Conservation (phyloP, 2,113 vertebrate species). For the Marmota flaviventris region DNA sequence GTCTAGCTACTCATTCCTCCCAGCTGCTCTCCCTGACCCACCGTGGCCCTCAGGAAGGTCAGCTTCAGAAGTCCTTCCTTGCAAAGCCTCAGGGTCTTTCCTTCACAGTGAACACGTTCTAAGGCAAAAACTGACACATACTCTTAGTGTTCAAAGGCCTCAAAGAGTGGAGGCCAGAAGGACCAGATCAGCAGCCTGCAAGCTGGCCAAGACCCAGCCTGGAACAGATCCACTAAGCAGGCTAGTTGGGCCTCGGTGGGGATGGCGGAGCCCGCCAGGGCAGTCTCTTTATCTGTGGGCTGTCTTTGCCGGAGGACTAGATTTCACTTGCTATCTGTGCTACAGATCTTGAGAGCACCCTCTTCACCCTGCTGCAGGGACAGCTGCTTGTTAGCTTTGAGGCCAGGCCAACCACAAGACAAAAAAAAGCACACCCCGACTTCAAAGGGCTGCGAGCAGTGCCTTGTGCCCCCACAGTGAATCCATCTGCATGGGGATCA, state of each 20-base stretch:
- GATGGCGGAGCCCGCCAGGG: background rate
- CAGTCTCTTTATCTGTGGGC: background rate
- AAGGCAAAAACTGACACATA: background rate
- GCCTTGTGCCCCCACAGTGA: background rate
- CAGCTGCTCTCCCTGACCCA: accelerated
- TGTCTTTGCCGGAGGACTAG: background rate
- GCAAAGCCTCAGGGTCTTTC: background rate
- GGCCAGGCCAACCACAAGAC: conserved; percentile 1
- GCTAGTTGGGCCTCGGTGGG: background rate
- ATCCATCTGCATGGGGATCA: background rate
- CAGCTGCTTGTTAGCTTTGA: background rate
- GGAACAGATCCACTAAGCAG: background rate
- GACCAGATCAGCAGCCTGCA: background rate
- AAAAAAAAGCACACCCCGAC: background rate
- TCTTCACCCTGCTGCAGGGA: background rate
- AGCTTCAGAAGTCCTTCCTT: background rate
- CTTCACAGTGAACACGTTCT: background rate
- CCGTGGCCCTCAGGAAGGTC: background rate
- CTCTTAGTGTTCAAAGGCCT: accelerated
- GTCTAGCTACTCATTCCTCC: background rate
- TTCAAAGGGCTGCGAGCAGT: conserved; percentile 57
- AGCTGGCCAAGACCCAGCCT: background rate
- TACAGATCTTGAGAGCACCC: background rate
- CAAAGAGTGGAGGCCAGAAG: background rate
- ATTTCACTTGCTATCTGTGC: conserved; percentile 12